A percentile compares a stretch with the other conserved stretches of the same genome.
These are phyloP conservation scores for Alouatta caraya DNA, from an alignment of 2,797 vertebrate genomes.

Conservation along the genomic window DNA sequence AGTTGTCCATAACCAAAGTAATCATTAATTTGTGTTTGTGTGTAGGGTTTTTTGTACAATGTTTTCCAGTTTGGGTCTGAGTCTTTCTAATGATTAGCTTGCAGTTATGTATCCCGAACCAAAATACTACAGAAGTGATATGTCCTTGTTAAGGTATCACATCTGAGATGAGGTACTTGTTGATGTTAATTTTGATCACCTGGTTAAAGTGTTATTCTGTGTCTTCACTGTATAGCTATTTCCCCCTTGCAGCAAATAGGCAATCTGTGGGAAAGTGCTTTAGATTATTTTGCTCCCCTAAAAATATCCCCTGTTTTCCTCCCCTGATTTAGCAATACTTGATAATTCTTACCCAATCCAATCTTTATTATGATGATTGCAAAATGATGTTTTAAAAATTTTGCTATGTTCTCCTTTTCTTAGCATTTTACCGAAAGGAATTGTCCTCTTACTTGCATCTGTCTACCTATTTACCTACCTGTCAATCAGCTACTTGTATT, in stretches of 20 bases:
- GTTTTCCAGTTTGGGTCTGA: background rate
- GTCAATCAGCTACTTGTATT: background rate
- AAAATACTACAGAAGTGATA: background rate
- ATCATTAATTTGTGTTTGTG: background rate
- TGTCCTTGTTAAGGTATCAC: background rate
- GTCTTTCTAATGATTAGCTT: background rate
- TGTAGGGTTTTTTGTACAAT: background rate
- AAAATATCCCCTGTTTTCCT: background rate
- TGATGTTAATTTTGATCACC: background rate
- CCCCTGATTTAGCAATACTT: background rate
- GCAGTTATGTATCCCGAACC: background rate
- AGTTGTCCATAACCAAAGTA: background rate
- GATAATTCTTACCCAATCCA: background rate
- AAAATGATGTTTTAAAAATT: background rate
- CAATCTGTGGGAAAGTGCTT: background rate
- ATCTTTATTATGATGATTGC: background rate
- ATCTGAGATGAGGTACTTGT: background rate
- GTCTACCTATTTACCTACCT: background rate
- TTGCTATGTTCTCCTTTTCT: background rate
- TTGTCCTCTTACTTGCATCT: background rate
- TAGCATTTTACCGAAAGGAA: background rate
- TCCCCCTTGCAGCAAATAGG: background rate
- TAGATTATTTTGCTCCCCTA: background rate
- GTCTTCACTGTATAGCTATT: background rate
- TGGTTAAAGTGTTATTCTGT: background rate